These are phyloP conservation scores for Lapara coniferarum DNA, from an alignment of 2,888 invertebrate species.

Conservation along the genomic window DNA sequence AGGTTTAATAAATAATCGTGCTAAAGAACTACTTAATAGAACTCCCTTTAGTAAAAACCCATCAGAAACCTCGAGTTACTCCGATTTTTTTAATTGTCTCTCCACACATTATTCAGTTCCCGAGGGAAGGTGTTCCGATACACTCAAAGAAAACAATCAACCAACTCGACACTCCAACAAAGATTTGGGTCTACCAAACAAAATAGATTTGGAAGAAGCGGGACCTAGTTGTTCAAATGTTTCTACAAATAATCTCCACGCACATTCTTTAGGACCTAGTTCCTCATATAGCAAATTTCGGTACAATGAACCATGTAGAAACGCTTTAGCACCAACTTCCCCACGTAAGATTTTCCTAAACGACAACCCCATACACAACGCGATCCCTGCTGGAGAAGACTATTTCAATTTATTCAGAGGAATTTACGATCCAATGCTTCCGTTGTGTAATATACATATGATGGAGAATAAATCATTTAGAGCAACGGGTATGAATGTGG, in stretches of 20 bases:
- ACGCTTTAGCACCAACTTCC: background rate
- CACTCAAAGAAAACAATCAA: background rate
- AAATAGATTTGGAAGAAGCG: background rate
- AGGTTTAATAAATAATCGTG: slow-evolving; percentile 41
- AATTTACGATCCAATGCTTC: slow-evolving; percentile 34
- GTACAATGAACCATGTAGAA: background rate
- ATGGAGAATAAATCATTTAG: slow-evolving; percentile 58
- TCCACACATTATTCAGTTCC: background rate
- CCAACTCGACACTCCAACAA: background rate
- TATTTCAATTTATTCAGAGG: slow-evolving; percentile 56
- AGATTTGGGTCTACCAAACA: background rate
- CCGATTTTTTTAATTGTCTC: background rate
- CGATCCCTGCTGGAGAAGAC: slow-evolving; percentile 52
- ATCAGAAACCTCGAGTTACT: no score
- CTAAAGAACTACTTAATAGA: no score
- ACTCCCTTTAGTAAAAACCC: no score
- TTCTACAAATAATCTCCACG: background rate
- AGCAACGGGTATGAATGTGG: slow-evolving; percentile 45
- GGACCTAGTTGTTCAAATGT: background rate
- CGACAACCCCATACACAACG: background rate
- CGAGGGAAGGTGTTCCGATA: background rate
- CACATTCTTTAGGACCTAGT: background rate
- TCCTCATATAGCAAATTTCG: background rate
- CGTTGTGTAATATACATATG: slow-evolving; percentile 36
- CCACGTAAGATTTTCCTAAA: background rate